Percentiles rank a stretch among this genome's conserved stretches.
Evolutionary conservation across 2,797 vertebrate species (phyloP).

Genomic region (Pachyuromys duprasi): DNA sequence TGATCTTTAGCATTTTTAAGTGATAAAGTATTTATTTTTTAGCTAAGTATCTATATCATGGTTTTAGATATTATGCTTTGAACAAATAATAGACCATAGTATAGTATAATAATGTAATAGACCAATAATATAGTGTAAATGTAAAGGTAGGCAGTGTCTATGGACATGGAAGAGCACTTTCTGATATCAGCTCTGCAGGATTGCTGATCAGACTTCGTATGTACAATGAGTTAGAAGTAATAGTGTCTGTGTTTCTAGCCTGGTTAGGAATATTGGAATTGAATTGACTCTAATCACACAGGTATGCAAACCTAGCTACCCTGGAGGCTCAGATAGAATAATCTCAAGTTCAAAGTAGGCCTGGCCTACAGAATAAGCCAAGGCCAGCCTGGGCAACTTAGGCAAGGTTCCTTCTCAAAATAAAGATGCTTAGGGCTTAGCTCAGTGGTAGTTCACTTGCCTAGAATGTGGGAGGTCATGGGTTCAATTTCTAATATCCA

Average conservation of each 20-base stretch:
- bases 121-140: not conserved
- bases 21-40: not conserved
- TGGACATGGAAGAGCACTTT: not conserved
- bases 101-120: no score
- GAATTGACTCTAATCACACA: not conserved
- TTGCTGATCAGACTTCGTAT: not conserved
- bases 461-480: not conserved
- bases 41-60: not conserved
- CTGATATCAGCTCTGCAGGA: not conserved
- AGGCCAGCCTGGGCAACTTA: not conserved
- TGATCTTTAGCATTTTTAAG: not conserved
- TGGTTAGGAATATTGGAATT: not conserved
- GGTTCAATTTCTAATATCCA: not conserved
- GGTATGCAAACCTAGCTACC: not conserved
- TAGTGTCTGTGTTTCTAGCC: not conserved
- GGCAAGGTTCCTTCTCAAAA: not conserved
- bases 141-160: not conserved
- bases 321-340: not conserved
- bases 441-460: not conserved
- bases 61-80: not conserved
- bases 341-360: not conserved
- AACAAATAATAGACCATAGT: not conserved
- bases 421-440: not conserved
- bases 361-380: not conserved
- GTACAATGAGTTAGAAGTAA: not conserved